These are phyloP conservation scores for Choristoneura rosaceana DNA, from an alignment of 2,888 invertebrate species.

Conservation along the genomic window DNA sequence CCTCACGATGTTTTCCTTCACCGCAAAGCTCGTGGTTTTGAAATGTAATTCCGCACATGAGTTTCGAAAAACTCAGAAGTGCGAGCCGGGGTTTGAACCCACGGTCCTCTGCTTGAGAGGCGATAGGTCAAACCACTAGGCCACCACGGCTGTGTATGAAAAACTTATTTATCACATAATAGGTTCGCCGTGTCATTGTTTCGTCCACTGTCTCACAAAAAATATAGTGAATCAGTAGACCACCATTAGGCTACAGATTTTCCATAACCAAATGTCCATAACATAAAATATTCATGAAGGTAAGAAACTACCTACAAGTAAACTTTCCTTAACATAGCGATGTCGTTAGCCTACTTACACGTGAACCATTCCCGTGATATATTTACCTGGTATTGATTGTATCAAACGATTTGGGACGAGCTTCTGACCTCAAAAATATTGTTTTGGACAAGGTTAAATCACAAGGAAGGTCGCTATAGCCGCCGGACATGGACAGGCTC, in stretches of 20 bases:
- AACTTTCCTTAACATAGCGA: slow-evolving; percentile 1
- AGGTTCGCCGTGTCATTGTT: neutral
- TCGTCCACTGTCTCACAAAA: neutral
- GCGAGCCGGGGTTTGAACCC: no score
- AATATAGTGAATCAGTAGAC: neutral
- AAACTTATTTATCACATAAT: slow-evolving; percentile 2
- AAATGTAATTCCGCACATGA: no score
- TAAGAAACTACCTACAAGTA: neutral
- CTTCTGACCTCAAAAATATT: slow-evolving; percentile 36
- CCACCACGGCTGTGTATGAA: no score
- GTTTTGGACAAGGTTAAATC: slow-evolving; percentile 37
- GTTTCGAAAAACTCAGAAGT: no score
- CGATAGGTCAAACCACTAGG: no score
- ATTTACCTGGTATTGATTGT: slow-evolving; percentile 30
- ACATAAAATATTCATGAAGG: slow-evolving; percentile 14
- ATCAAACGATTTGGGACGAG: slow-evolving; percentile 28
- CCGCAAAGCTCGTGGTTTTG: no score
- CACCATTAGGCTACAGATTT: neutral
- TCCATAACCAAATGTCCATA: neutral
- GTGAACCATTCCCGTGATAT: slow-evolving; percentile 21
- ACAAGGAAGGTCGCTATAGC: slow-evolving; percentile 23
- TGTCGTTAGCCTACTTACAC: slow-evolving; percentile 29
- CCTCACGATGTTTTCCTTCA: no score
- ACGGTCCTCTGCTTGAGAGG: no score
- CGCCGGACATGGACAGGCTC: slow-evolving; percentile 14